Evolutionary conservation across 2,888 invertebrate genomes (phyloP).

Genomic region (Stenoptilia bipunctidactyla): DNA sequence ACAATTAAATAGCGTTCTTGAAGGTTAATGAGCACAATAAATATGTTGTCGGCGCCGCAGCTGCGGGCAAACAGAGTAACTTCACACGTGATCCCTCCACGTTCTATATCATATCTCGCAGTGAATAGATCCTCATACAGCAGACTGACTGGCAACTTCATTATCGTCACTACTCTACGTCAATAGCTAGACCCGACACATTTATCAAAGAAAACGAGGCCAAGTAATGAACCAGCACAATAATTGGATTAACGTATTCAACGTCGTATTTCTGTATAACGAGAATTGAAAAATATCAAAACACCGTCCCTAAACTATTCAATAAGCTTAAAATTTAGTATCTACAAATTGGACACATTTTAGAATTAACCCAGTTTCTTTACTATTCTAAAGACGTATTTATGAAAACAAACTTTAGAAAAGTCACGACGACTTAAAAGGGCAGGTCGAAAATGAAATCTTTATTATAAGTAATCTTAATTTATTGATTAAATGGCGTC

Average conservation of each 20-base stretch:
- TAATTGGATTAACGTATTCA: too few relatives aligned
- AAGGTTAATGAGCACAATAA: constrained; percentile 72
- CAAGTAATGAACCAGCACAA: constrained; percentile 26
- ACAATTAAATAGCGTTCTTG: constrained; percentile 72
- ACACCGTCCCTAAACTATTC: background rate
- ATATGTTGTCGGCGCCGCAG: constrained; percentile 70
- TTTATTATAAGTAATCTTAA: constrained; percentile 42
- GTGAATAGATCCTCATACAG: constrained; percentile 11
- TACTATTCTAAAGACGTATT: constrained; percentile 26
- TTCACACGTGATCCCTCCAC: constrained; percentile 21
- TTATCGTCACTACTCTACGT: constrained; percentile 36
- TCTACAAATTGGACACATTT: constrained; percentile 16
- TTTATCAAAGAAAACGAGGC: constrained; percentile 32
- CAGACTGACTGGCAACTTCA: constrained; percentile 51
- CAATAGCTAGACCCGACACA: constrained; percentile 39
- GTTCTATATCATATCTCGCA: constrained; percentile 34
- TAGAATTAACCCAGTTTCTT: constrained; percentile 41
- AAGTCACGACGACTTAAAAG: constrained; percentile 30
- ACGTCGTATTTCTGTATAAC: constrained; percentile 14
- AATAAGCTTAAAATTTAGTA: constrained; percentile 7
- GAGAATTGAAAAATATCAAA: constrained; percentile 21
- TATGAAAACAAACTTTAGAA: constrained; percentile 41
- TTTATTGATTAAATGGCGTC: constrained; percentile 32
- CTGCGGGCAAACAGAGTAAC: constrained; percentile 66
- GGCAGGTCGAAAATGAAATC: constrained; percentile 31